Evolutionary conservation across 2,797 vertebrate species (phyloP), one percentile per base, ranked within the genome.

Genomic region (Macroramphosus scolopax): DNA sequence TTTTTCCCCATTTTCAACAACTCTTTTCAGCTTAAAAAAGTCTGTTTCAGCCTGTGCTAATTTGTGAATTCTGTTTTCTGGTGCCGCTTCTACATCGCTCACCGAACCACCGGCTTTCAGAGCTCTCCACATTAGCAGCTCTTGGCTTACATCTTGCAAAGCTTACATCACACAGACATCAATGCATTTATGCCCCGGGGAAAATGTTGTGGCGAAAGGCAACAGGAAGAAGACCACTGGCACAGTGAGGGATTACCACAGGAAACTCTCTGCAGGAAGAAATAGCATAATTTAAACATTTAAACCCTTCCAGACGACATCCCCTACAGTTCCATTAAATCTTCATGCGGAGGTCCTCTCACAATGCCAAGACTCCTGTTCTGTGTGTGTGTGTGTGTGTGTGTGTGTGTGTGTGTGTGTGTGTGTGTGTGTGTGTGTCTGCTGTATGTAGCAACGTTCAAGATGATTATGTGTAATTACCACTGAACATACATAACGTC

Each of bases 221-320:
- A 56, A 44, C 45, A 61, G 68, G 68, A 69, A 38, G 61, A 61
- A 53, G 60, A 63, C 72, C 75, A 60, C 56, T 49, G 64, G 58
- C 58, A 50, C 50, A 32, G 45, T 50, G 51, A 68, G 46, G 55
- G 58, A 70, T 72, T 59, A 71, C 54, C 63, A 45, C 63, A 53
- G 74, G 75, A 83, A 82, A 70, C 45, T 17, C 36, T 38, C 38
- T 40, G 43, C 55, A 30, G 64, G 20, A 61, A 75, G 67, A 82
- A 85, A 77, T 78, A 75, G 79, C 63, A 75, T 39, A 62, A 64
- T 72, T 85, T 76, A 84, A 85, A 86, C 63, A 88, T 87, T 86
- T 78, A 85, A 76, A 75, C 33, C 60, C 59, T 58, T 60, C 47
- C 65, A 80, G 75, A 75, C 33, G 44, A 76, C 72, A 36, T 61